Evolutionary conservation across 2,113 vertebrate species (phyloP).

Genomic region (Fulmarus glacialis): DNA sequence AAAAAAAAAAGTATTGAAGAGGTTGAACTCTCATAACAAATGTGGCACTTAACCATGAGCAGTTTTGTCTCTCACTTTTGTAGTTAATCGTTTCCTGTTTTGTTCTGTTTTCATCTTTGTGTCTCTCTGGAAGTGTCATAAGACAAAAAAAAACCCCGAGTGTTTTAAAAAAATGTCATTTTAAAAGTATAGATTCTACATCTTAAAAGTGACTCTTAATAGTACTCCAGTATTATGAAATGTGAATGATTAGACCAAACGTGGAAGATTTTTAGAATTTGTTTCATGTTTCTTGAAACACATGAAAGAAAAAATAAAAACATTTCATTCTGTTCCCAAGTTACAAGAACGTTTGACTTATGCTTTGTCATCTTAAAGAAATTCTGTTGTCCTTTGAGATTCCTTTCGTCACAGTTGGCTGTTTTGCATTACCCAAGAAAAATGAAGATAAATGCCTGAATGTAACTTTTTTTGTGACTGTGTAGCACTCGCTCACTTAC

Average conservation of each 20-base stretch:
- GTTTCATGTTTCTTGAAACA: not conserved
- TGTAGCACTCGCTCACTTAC: not conserved
- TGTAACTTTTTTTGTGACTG: not conserved
- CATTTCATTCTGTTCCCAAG: not conserved
- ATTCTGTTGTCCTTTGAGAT: not conserved
- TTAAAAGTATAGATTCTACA: not conserved
- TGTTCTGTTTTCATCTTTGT: not conserved
- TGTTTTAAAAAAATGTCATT: not conserved
- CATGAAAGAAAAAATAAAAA: not conserved
- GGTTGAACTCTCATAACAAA: not conserved
- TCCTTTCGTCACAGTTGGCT: not conserved
- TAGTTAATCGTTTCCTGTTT: conserved; percentile 20
- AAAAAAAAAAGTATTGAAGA: not conserved
- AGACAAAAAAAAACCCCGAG: not conserved
- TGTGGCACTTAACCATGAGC: not conserved
- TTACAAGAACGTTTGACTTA: not conserved
- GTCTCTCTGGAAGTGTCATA: not conserved
- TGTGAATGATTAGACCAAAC: not conserved
- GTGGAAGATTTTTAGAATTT: not conserved
- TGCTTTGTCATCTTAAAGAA: not conserved
- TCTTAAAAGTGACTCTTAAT: not conserved
- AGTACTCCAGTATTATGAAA: not conserved
- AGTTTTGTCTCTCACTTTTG: not conserved
- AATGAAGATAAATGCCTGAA: not conserved
- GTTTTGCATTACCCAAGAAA: not conserved